These are phyloP conservation scores for Dicerorhinus sumatrensis DNA, from an alignment of 2,113 vertebrate species.

Conservation along the genomic window DNA sequence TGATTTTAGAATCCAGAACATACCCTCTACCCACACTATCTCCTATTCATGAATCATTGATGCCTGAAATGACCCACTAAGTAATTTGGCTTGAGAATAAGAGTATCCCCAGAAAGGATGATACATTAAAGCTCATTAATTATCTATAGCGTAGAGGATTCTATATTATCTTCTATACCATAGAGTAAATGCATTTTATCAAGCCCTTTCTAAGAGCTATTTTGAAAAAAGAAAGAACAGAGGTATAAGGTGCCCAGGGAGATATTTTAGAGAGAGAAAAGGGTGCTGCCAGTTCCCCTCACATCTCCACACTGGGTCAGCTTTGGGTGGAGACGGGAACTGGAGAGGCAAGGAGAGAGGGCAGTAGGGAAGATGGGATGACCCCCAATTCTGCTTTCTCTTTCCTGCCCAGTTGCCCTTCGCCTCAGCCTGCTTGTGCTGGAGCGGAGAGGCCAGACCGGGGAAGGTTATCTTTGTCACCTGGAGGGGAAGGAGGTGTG, in stretches of 20 bases:
- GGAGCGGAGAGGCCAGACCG: not conserved
- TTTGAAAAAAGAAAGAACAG: slow-evolving; percentile 31
- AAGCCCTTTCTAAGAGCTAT: not conserved
- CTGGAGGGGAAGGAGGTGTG: slow-evolving; percentile 51
- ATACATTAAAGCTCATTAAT: not conserved
- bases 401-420: not conserved
- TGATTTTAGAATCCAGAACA: not conserved
- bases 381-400: not conserved
- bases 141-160: not conserved
- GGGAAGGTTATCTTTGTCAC: slow-evolving; percentile 58
- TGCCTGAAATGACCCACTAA: not conserved
- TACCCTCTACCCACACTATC: not conserved
- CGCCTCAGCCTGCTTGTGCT: not conserved
- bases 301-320: not conserved
- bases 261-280: not conserved
- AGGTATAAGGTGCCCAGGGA: not conserved
- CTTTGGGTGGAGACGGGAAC: not conserved
- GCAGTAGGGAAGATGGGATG: not conserved
- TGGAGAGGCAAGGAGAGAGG: not conserved
- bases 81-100: not conserved
- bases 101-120: not conserved
- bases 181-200: not conserved
- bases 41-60: not conserved
- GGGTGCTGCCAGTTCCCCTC: too few relatives aligned
- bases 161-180: not conserved